Base-by-base conservation (phyloP, 1,140 invertebrate genomes). In the Drosophila willistoni region DNA sequence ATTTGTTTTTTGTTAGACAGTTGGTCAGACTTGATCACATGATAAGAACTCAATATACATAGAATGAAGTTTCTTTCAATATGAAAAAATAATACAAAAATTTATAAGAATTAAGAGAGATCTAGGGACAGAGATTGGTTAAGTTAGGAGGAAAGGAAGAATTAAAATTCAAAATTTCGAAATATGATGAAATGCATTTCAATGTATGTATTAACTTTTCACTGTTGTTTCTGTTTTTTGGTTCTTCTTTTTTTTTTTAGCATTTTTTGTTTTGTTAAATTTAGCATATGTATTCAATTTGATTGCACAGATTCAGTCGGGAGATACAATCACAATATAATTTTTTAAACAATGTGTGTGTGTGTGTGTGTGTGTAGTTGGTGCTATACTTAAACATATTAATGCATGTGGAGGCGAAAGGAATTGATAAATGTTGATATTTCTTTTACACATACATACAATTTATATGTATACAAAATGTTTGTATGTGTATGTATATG, bases 351-450 rank as follows among this genome's bases (percentile, higher is more conserved):
- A 33, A n/a, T 75, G 44, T 73, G 71, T 71, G 56, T 73, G 61
- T 62, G 14, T 68, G 51, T 42, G 34, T 71, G 25, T 71, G 51
- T 72, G 33, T 75, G 51, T 67, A 25, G 25, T 73, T 42, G 51
- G 42, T 63, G 47, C 63, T 73, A 10, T 65, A 75, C 66, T 64
- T 54, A 79, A 83, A 76, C 69, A 59, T 61, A 77, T 70, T 64
- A 70, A 77, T 77, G 68, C 70, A 77, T 75, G 17, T 67, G 42
- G 60, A 56, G 34, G 64, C 65, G 64, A 39, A 19, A 44, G n/a
- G 19, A 62, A 9, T 14, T 44, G 39, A 22, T 44, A 44, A 62
- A 25, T 25, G 19, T 62, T 62, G 19, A 44, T 62, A 29, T 76
- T 63, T 56, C 22, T 34, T 55, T 67, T 42, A 34, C 25, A 54